A percentile compares a stretch with the other conserved stretches of the same genome.
These are phyloP conservation scores for Urocynchramus pylzowi DNA, from an alignment of 2,113 vertebrate species.

Conservation along the genomic window DNA sequence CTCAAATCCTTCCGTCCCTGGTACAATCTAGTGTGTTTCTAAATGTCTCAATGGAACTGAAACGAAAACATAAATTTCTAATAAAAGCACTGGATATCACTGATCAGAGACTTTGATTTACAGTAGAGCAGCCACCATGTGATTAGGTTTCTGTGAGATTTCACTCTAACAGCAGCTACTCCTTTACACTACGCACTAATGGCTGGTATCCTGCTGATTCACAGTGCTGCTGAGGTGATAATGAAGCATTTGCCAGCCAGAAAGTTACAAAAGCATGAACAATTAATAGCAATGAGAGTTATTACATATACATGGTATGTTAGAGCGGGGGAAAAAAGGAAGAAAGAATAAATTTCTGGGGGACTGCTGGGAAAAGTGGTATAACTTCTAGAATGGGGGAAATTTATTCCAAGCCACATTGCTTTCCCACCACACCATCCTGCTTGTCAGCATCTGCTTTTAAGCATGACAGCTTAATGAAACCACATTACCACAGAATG, in stretches of 20 bases:
- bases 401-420: neutral
- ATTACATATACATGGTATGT: neutral
- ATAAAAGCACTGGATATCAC: neutral
- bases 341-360: neutral
- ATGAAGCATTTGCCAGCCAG: neutral
- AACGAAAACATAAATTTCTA: neutral
- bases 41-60: neutral
- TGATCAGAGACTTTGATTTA: neutral
- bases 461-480: neutral
- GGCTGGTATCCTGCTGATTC: neutral
- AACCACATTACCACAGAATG: neutral
- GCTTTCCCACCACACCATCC: neutral
- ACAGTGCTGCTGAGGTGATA: neutral
- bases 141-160: neutral
- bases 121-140: neutral
- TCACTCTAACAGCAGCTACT: neutral
- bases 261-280: neutral
- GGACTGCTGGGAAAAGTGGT: neutral
- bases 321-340: accelerated
- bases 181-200: neutral
- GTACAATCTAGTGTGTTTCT: neutral
- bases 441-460: neutral
- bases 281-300: neutral
- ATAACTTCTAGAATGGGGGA: neutral
- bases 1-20: neutral